These are phyloP conservation scores for Elmis aenea DNA, from an alignment of 2,888 invertebrate genomes.

Conservation along the genomic window DNA sequence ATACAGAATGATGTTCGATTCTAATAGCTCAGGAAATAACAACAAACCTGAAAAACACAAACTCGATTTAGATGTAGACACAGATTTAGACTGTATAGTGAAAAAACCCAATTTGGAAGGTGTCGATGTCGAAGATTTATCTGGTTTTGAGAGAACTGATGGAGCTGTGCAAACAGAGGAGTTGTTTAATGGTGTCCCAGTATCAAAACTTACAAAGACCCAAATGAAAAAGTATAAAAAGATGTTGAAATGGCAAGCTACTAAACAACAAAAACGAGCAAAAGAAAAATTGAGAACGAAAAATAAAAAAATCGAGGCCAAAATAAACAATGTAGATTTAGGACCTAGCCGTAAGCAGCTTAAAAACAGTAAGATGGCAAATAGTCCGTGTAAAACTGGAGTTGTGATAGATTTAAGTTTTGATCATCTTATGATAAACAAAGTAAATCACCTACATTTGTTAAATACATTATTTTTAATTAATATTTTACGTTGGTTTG, in stretches of 20 bases:
- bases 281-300: constrained; percentile 61
- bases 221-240: constrained; percentile 50
- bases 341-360: constrained; percentile 78
- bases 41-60: constrained; percentile 5
- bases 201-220: constrained; percentile 41
- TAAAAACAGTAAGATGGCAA: constrained; percentile 66
- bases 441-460: constrained; percentile 32
- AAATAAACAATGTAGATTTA: constrained; percentile 63
- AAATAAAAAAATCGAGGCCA: constrained; percentile 64
- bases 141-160: no score
- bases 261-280: constrained; percentile 64
- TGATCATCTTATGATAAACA: constrained; percentile 80
- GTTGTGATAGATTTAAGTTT: constrained; percentile 88
- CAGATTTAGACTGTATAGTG: background rate
- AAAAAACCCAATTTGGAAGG: constrained; percentile 1
- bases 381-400: constrained; percentile 62
- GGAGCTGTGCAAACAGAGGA: constrained; percentile 6
- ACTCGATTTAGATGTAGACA: constrained; percentile 1
- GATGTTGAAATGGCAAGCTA: constrained; percentile 67
- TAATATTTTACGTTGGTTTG: background rate
- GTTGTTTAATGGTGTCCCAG: constrained; percentile 43
- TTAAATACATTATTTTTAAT: background rate
- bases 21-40: background rate
- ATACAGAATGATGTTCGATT: background rate
- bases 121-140: background rate